Evolutionary conservation across 2,888 invertebrate species (phyloP), one percentile per base, ranked within the genome.

Genomic region (Gymnoscelis rufifasciata): DNA sequence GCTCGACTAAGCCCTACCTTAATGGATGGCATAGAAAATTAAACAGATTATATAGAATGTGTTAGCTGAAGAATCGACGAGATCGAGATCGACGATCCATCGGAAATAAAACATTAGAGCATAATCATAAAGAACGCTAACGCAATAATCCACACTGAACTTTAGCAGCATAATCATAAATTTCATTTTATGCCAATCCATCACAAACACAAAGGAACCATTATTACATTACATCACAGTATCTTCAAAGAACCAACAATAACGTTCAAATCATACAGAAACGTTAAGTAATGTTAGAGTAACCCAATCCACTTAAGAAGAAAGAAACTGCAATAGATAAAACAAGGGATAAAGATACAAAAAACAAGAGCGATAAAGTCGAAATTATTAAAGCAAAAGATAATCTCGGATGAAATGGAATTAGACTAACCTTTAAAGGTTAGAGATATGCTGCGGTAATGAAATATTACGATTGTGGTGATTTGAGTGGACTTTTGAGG

Each of bases 361-460:
- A 51, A 11, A 10, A 1, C 7, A 11, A 38, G 29, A 23, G 23
- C 0, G 11, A 47, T 47, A 56, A 39, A 35, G 47, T 39, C 38
- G 31, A 47, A 24, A 30, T 38, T 48, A 6, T 6, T 14, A 7
- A 15, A 38, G 14, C 43, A 51, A 49, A 48, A 54, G 39, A 43
- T 39, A 44, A 56, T 49, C 38, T 57, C 53, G 57, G 55, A 59
- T 47, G 46, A 49, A 60, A 55, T 64, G 60, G 64, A 52, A 53
- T 57, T 26, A 54, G 54, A 45, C 51, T 74, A 70, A 77, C 75
- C 77, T 76, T 70, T 74, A 68, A 64, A 75, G 76, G 75, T 75
- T 71, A 71, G 60, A 62, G 62, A 68, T 71, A 62, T 62, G 48
- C 60, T 56, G 59, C 55, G 57, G 60, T 60, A 60, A 62, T 60